Base-by-base conservation (phyloP, 2,113 vertebrate genomes). In the Zosterops pallidus region DNA sequence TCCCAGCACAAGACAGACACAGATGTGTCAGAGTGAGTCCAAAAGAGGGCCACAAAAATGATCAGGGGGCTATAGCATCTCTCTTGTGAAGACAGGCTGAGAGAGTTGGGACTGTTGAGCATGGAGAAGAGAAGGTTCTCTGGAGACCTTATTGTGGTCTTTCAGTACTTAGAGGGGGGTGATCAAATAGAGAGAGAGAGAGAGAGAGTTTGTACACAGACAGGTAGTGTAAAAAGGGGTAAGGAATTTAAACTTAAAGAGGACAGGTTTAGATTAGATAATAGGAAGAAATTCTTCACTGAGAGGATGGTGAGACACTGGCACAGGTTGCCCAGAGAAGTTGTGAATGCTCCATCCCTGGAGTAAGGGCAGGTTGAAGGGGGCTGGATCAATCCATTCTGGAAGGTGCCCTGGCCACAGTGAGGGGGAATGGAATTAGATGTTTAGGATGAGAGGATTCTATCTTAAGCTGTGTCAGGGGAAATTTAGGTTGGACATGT, bases 311-410 rank as follows among this genome's bases (percentile, higher is more conserved):
- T 52, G 50, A 84, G 28, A 24, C 31, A 14, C 6, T 29, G 20
- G 49, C 19, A n/a, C 5, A 42, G 26, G 22, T 3, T 78, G 44
- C 20, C 33, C 19, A 52, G 19, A 15, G 42, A 57, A 44, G 23
- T 9, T 64, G 20, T 7, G 17, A 29, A 29, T 39, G 23, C 9
- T 33, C 33, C 33, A n/a, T 11, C 28, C 4, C 16, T n/a, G 19
- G 12, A 28, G 6, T 26, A 44, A 78, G 37, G 44, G 6, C 8
- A 46, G 24, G 24, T 7, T 31, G 52, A 56, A 59, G 7, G 8
- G 11, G 20, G 6, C 4, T 25, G 26, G 14, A 52, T n/a, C 5
- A 39, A 31, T n/a, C 28, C 0, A 0, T 26, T 47, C n/a, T 26
- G 37, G 20, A 57, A 59, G 11, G 5, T 17, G 20, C 39, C n/a